These are phyloP conservation scores for Charaxes varanes DNA, from an alignment of 1,140 invertebrate species.

Conservation along the genomic window DNA sequence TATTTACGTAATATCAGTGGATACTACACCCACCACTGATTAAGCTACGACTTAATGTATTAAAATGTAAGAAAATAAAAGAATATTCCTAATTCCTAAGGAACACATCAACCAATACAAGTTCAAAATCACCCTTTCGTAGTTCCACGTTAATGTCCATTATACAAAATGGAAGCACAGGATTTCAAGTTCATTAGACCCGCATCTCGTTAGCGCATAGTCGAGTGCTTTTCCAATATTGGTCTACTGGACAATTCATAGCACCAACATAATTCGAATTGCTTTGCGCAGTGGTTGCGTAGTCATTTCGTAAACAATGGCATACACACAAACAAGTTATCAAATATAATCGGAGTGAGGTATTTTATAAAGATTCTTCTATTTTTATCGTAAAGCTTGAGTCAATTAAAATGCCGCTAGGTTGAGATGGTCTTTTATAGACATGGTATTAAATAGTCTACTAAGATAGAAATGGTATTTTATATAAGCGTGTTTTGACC, in stretches of 20 bases:
- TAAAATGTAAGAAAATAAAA: not conserved
- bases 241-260: slow-evolving; percentile 57
- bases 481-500: too few species aligned
- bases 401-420: too few species aligned
- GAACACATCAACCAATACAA: not conserved
- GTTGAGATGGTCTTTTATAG: too few species aligned
- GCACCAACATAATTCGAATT: slow-evolving; percentile 27
- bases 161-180: slow-evolving; percentile 63
- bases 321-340: too few species aligned
- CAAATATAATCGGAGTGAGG: too few species aligned
- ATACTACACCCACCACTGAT: too few species aligned
- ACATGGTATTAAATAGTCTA: too few species aligned
- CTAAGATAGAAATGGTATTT: too few species aligned
- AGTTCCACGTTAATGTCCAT: slow-evolving; percentile 46
- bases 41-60: slow-evolving; percentile 1
- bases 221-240: slow-evolving; percentile 67
- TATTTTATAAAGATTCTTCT: too few species aligned
- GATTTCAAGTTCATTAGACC: slow-evolving; percentile 70
- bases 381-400: too few species aligned
- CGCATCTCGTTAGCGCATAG: slow-evolving; percentile 64
- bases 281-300: slow-evolving; percentile 14
- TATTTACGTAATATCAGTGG: too few species aligned
- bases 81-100: not conserved
- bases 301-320: slow-evolving; percentile 33
- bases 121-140: slow-evolving; percentile 24